These are phyloP conservation scores for Acanthisitta chloris DNA, from an alignment of 2,113 vertebrate genomes.

Conservation along the genomic window DNA sequence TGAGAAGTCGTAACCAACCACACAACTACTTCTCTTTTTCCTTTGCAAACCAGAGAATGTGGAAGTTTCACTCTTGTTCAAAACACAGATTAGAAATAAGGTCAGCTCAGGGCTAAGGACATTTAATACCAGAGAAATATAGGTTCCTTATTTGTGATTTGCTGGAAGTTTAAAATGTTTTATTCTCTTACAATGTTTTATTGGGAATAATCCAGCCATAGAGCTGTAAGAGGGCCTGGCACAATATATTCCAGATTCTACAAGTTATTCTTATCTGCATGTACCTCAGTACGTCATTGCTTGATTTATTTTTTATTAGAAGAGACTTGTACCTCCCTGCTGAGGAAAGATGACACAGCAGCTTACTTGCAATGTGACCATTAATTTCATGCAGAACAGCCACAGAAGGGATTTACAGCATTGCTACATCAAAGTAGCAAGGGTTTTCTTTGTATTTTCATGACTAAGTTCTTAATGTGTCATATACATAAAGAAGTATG, in stretches of 20 bases:
- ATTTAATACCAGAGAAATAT: background rate
- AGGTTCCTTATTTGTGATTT: background rate
- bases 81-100: background rate
- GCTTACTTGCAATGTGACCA: background rate
- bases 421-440: background rate
- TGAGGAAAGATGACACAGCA: background rate
- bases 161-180: background rate
- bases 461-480: background rate
- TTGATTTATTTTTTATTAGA: background rate
- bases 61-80: background rate
- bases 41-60: background rate
- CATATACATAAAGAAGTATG: background rate
- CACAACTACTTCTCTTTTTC: background rate
- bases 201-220: background rate
- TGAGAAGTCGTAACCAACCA: background rate
- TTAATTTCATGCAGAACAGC: background rate
- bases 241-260: background rate
- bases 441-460: background rate
- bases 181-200: background rate
- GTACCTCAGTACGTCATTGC: background rate
- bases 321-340: background rate
- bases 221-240: background rate
- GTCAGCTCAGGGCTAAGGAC: background rate
- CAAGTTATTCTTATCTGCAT: background rate
- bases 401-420: background rate